Evolutionary conservation across 2,797 vertebrate genomes (phyloP).

Genomic region (Tolypeutes matacus): DNA sequence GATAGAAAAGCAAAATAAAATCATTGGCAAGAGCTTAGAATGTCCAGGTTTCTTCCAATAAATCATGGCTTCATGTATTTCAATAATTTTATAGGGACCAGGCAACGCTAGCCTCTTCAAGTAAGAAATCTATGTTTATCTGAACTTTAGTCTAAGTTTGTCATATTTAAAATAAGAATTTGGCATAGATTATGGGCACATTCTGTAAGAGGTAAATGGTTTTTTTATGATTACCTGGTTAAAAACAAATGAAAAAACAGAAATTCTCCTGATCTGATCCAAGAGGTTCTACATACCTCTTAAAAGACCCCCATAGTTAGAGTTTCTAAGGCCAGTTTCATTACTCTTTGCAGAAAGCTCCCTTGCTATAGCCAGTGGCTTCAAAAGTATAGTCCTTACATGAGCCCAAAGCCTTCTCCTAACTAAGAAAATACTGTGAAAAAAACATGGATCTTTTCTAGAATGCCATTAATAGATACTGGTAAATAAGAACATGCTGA

Average conservation of each 20-base stretch:
- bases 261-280: conserved; percentile 6
- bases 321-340: neutral
- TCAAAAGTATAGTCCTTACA: neutral
- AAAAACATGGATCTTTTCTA: neutral
- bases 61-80: neutral
- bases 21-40: neutral
- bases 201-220: neutral
- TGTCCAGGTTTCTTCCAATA: neutral
- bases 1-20: conserved; percentile 12
- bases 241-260: conserved; percentile 53
- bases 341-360: neutral
- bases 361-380: neutral
- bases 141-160: conserved; percentile 38
- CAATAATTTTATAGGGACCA: neutral
- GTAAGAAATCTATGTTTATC: neutral
- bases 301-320: neutral
- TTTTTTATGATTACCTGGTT: conserved; percentile 60
- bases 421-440: neutral
- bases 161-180: conserved; percentile 67
- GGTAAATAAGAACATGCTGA: conserved; percentile 31
- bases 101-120: neutral
- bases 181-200: conserved; percentile 3
- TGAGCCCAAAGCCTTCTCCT: neutral
- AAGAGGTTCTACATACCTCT: neutral
- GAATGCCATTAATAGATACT: conserved; percentile 35